Evolutionary conservation across 2,888 invertebrate genomes (phyloP), one percentile per base, ranked within the genome.

Genomic region (Acanthopleura granulata): DNA sequence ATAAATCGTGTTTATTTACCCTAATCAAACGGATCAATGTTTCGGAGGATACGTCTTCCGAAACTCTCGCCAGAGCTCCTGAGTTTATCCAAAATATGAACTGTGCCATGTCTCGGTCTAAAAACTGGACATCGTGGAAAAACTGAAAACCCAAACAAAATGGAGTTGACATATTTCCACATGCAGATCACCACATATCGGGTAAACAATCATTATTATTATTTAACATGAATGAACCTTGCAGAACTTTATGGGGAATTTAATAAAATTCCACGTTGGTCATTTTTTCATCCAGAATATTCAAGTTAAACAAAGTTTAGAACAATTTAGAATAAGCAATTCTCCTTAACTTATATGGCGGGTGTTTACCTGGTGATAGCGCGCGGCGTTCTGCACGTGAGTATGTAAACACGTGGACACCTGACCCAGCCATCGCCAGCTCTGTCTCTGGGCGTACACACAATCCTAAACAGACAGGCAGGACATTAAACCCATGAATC

Each of bases 371-470:
- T 57, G 57, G 57, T 57, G 57, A 22, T 57, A 57, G 22, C 57
- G 57, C 18, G 57, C 57, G 18, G 57, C 22, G 12, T n/a, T 57
- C 18, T 57, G 57, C 12, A 57, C 22, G 22, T 57, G 57, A 57
- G 57, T 57, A 12, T 57, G 57, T 57, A 57, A 57, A 83, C 89
- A 89, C 30, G 79, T 76, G 18, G 83, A 80, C 14, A 87, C 84
- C 16, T 85, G 82, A 12, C 81, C 76, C 49, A 88, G 75, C 88
- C 88, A 89, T 15, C 72, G 72, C 89, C 89, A 89, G 30, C 85
- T 84, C 51, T 85, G 81, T 51, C 85, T 79, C 27, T 88, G 75
- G 1, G 85, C 83, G 69, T 88, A 87, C 49, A 87, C 84, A 80
- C 86, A 87, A 72, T 87, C 87, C 88, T 89, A 79, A 1, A 82